A percentile compares a stretch with the other conserved stretches of the same genome.
Evolutionary conservation across 2,888 invertebrate species (phyloP).

Genomic region (Isoperla grammatica): DNA sequence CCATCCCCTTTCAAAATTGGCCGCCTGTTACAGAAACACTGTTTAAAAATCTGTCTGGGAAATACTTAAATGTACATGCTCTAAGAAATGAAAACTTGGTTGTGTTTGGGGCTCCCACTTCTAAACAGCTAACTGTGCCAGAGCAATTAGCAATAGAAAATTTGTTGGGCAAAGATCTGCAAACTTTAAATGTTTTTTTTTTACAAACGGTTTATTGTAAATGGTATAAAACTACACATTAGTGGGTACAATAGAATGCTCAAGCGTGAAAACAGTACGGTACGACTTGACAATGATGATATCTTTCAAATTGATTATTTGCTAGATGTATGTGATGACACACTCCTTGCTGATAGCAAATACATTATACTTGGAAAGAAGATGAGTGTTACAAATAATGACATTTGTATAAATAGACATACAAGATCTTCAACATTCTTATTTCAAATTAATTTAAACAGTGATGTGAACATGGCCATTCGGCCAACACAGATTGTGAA

Average conservation of each 20-base stretch:
- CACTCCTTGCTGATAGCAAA: no score
- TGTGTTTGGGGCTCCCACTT: not conserved
- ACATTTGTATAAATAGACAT: no score
- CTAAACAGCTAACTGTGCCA: not conserved
- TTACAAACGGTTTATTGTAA: not conserved
- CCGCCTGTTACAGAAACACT: not conserved
- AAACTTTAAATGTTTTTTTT: not conserved
- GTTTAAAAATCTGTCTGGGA: slow-evolving; percentile 1
- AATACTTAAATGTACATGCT: not conserved
- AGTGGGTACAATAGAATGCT: not conserved
- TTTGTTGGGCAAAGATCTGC: not conserved
- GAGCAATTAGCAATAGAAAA: not conserved
- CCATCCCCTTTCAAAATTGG: not conserved
- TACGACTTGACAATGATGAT: not conserved
- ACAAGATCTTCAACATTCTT: no score
- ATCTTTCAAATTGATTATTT: not conserved
- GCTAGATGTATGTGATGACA: not conserved
- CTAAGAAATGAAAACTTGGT: not conserved
- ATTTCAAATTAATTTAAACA: not conserved
- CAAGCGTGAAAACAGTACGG: not conserved
- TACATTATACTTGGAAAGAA: no score
- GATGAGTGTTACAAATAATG: no score
- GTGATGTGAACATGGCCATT: not conserved
- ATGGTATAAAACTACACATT: not conserved
- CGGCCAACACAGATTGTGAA: not conserved